Evolutionary conservation across 2,888 invertebrate genomes (phyloP), one percentile per base, ranked within the genome.

Genomic region (Trachelus iudaicus): DNA sequence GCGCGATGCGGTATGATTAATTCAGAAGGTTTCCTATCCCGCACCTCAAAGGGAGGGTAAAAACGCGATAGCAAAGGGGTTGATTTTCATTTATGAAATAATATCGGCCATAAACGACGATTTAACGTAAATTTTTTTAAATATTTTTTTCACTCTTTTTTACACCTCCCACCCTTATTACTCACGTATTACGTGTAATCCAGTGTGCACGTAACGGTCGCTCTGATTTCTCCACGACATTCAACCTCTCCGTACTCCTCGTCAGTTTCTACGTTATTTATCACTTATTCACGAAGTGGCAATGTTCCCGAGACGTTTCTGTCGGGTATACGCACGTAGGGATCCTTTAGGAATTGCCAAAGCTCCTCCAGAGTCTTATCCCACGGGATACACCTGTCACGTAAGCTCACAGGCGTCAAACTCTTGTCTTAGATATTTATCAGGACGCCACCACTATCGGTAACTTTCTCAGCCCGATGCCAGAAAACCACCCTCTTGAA

Each of bases 361-460:
- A 23, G 23, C 56, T 56, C 56, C 56, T 23, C 23, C 15, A 23
- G 23, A 56, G 56, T 23, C 56, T 56, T 9, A 56, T 56, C 56
- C 56, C 56, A 56, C 56, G 56, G 56, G 56, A 56, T 56, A 56
- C 56, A 23, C 56, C 56, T 23, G 56, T 56, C 56, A 56, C 56
- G 56, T 56, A 56, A 23, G 56, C 23, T 56, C 56, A 56, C 23
- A 76, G 79, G 80, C 80, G 81, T 82, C 82, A 82, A 82, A 82
- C 82, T 82, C 79, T 77, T 77, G 80, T 80, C 80, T 82, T 78
- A 79, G 76, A 81, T 82, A 82, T 82, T 82, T 81, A 82, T 80
- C 76, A 77, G 33, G 34, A 71, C 71, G 31, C 71, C 71, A 71
- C 6, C 71, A 15, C 71, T 13, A 31, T 34, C 71, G 71, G 13